Base-by-base conservation (phyloP, 2,888 invertebrate species). In the Lasioglossum vierecki region DNA sequence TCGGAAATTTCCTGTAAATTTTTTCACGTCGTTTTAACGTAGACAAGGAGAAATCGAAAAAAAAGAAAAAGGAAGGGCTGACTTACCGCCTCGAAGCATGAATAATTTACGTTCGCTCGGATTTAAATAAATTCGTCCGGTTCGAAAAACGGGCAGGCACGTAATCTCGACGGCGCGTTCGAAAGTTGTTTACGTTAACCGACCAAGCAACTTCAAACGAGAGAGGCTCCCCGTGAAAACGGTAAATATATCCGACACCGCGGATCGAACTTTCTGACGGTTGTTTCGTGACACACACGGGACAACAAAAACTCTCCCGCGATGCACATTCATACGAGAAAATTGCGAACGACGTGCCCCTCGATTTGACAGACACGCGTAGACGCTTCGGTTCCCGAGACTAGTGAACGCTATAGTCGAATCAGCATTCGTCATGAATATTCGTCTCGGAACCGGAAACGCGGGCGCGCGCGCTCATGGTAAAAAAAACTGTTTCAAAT, bases 121-220 rank as follows among this genome's bases (percentile, higher is more conserved):
- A 92, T 92, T 92, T 89, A 88, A 92, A 92, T 92, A 93, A 92
- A 92, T 92, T 91, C 90, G 88, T 76, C 79, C 76, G 71, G 75
- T 49, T 80, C 73, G 57, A 73, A 35, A 80, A 83, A 72, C 86
- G n/a, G 77, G 68, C 76, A 60, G 18, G 77, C 46, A 60, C 79
- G 82, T 89, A 87, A 86, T 86, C 89, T 82, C 83, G 84, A 60
- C 82, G 76, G 57, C 79, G 41, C 79, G 44, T 80, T 81, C 88
- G 88, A 89, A 90, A 90, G 88, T 91, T 91, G 91, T 91, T 91
- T 89, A 91, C 88, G 77, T 76, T 82, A 68, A 76, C 79, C 68
- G 76, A 86, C 84, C 81, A 75, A 78, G 80, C 83, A 82, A 83
- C 82, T 86, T 87, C 76, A 81, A 86, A 82, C 74, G 77, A 80